Base-by-base conservation (phyloP, 2,888 invertebrate species). In the Scaeva pyrastri region DNA sequence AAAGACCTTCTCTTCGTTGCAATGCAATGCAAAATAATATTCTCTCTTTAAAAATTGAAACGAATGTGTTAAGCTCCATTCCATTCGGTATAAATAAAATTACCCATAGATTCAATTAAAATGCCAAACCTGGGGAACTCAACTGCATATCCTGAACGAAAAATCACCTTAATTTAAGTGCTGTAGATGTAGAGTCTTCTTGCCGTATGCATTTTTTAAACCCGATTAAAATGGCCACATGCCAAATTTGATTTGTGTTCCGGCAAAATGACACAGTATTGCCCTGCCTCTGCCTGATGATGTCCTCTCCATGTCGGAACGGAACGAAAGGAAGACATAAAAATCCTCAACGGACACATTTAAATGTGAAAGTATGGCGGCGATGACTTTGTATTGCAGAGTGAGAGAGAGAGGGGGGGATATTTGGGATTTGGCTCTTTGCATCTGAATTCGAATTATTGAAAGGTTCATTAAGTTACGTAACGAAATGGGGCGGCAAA, bases 201-300 rank as follows among this genome's bases (percentile, higher is more conserved):
- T 31, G 52, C 58, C 41, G 66, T 75, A 58, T 52, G 52, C 52
- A 73, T 72, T 81, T 85, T 85, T 80, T 60, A 71, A 75, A 81
- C 62, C 62, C 56, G 76, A 80, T 85, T 76, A 80, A 80, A 85
- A 81, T 85, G 85, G 81, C 81, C 73, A 76, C 76, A 85, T 85
- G 85, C 85, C 81, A 85, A 85, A 85, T 80, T 85, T 76, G 85
- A 85, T 80, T 85, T 68, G 58, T 80, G 23, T 68, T 48, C 48
- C 48, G 21, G 23, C 50, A 58, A 39, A 56, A 52, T 36, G 73
- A 39, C 39, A 26, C 62, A 64, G 70, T n/a, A n/a, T 75, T 71
- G 56, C 74, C 6, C 26, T n/a, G n/a, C n/a, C n/a, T n/a, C n/a
- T n/a, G n/a, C n/a, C n/a, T n/a, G n/a, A n/a, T n/a, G 14, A 52